Conservation (phyloP, 2,113 vertebrate genomes). For the Zosterops lateralis region DNA sequence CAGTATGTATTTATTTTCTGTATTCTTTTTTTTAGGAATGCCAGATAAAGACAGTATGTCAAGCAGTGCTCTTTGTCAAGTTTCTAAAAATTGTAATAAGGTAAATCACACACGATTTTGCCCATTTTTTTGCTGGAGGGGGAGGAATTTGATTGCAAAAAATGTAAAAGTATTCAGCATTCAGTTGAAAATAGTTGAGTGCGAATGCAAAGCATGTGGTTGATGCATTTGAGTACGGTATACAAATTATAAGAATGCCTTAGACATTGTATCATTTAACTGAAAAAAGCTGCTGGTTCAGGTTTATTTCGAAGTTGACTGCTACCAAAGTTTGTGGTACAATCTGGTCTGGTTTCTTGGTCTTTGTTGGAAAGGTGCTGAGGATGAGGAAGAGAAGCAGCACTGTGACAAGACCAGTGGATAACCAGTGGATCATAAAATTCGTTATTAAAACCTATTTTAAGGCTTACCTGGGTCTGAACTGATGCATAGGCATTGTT, state of each 20-base stretch:
- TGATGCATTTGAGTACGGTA: not conserved
- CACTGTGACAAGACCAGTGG: not conserved
- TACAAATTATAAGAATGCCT: not conserved
- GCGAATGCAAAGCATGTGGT: not conserved
- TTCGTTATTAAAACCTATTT: not conserved
- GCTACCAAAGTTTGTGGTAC: not conserved
- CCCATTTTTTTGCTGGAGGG: not conserved
- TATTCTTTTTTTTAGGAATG: constrained; percentile 79
- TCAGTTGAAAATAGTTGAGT: not conserved
- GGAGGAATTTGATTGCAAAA: not conserved
- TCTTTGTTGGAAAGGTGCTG: not conserved
- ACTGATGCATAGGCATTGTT: not conserved
- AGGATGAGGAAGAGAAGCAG: not conserved
- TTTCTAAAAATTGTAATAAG: constrained; percentile 86
- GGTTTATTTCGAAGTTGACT: not conserved
- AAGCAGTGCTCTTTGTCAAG: constrained; percentile 77
- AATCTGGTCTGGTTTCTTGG: not conserved
- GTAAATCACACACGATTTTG: constrained; percentile 67
- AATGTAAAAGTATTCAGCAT: not conserved
- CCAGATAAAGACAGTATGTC: constrained; percentile 91
- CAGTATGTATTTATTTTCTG: not conserved
- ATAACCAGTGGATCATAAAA: not conserved
- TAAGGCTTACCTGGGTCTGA: not conserved
- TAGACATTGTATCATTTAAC: not conserved
- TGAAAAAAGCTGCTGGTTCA: not conserved